Evolutionary conservation across 2,797 vertebrate species (phyloP).

Genomic region (Peromyscus melanophrys): DNA sequence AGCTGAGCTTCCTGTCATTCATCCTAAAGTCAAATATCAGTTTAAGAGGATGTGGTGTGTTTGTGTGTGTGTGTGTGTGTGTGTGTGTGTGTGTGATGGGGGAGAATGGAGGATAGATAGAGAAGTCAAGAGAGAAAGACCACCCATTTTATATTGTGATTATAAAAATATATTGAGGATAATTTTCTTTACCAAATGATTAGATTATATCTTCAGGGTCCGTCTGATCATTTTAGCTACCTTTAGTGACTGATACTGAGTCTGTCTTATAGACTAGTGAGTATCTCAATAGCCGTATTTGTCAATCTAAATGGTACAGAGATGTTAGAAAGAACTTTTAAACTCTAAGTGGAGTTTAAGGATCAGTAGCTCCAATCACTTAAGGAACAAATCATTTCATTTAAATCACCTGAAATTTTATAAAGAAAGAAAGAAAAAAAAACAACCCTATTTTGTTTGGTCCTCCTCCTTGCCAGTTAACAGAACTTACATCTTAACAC

Average conservation of each 20-base stretch:
- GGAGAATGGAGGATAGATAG: background rate
- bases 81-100: too few relatives aligned
- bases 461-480: background rate
- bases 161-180: background rate
- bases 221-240: background rate
- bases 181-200: slow-evolving; percentile 1
- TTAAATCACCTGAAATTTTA: background rate
- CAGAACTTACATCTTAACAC: background rate
- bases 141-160: background rate
- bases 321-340: background rate
- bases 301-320: background rate
- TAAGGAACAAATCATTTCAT: background rate
- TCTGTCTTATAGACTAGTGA: background rate
- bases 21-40: background rate
- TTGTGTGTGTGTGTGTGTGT: background rate
- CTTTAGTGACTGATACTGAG: background rate
- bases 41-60: background rate
- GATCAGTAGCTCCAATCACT: background rate
- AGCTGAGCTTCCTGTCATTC: background rate
- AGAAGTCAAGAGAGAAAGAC: background rate
- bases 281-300: background rate
- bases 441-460: background rate
- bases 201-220: background rate
- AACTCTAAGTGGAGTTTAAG: background rate
- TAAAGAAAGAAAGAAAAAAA: background rate